phyloP scores from a whole-genome alignment of 2,888 invertebrate genomes.

The Ectemnius lituratus region DNA sequence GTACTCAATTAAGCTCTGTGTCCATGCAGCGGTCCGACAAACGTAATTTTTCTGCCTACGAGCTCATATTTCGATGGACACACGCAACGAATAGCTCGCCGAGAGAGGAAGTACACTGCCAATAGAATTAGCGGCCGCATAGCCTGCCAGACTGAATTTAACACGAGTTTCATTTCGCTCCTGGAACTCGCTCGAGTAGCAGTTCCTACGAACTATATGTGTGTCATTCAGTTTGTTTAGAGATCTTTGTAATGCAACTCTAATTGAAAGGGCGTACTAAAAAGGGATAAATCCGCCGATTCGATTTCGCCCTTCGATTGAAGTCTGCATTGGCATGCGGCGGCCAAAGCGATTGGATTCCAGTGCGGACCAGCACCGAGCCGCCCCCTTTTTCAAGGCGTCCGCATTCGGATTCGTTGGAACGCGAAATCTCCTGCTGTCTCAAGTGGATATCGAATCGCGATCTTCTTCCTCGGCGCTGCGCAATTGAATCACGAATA shows the following conservation, averaged over 20 bases:
- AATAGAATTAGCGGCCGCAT: no score
- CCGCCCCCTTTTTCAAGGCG: background rate
- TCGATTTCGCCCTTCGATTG: background rate
- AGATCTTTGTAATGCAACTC: background rate
- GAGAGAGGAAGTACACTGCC: no score
- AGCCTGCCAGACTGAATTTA: no score
- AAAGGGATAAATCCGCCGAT: background rate
- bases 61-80: no score
- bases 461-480: background rate
- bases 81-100: no score
- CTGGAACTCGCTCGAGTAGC: no score
- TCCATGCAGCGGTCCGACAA: no score
- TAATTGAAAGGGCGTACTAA: background rate
- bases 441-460: slow-evolving; percentile 1
- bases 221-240: background rate
- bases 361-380: background rate
- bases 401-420: no score
- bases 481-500: background rate
- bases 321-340: background rate
- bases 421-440: background rate
- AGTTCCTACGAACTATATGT: no score
- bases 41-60: no score
- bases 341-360: background rate
- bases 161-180: no score
- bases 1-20: no score